Conservation (phyloP, 35 echinoderm and acorn worm species). For the Apostichopus japonicus region DNA sequence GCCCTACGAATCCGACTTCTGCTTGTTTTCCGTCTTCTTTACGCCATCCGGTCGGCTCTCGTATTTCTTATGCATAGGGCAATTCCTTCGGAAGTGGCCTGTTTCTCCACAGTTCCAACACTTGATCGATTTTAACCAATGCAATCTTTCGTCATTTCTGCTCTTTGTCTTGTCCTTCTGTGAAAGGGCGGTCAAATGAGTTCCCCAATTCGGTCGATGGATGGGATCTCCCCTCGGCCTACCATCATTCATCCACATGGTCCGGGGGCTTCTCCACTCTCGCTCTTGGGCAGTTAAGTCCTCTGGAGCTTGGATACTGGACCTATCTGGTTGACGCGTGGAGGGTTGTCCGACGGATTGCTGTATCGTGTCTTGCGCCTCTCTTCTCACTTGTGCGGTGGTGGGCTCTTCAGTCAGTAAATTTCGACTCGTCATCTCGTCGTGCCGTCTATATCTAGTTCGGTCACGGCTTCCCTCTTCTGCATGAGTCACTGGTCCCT, state of each 20-base stretch:
- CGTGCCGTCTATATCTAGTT: background rate
- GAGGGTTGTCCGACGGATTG: background rate
- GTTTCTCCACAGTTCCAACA: too few relatives aligned
- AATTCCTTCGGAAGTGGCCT: slow-evolving; percentile 1
- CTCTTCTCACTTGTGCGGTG: background rate
- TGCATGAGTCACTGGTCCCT: too few relatives aligned
- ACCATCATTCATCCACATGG: background rate
- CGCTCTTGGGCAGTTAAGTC: background rate
- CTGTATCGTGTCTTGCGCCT: background rate
- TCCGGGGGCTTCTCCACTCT: too few relatives aligned
- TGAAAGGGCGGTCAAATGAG: background rate
- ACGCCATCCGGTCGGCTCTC: background rate
- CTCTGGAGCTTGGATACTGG: too few relatives aligned
- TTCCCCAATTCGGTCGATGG: too few relatives aligned
- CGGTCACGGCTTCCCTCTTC: background rate
- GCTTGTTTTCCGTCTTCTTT: background rate
- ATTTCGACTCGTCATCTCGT: background rate
- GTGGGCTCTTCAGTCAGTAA: background rate
- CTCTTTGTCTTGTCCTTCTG: background rate
- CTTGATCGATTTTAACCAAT: background rate
- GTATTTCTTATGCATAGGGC: background rate
- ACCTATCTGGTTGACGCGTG: background rate
- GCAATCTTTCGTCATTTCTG: background rate
- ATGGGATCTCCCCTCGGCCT: background rate
- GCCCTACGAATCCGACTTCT: slow-evolving; percentile 37